Conservation (phyloP, 2,113 vertebrate species). For the Megalops atlanticus region DNA sequence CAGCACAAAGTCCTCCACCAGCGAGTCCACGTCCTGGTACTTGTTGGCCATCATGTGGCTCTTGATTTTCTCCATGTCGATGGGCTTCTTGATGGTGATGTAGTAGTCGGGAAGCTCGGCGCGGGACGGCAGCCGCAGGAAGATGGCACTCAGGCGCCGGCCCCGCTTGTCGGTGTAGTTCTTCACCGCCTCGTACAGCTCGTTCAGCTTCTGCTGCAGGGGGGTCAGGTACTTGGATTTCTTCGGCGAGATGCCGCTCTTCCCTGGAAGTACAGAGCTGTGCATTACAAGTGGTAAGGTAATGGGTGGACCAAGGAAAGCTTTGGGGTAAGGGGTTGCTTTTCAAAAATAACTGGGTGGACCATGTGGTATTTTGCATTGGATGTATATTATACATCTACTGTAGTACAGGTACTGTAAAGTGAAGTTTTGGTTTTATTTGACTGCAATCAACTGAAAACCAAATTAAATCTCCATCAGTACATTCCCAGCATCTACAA, state of each 20-base stretch:
- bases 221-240: slow-evolving; percentile 97
- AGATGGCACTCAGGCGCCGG: slow-evolving; percentile 96
- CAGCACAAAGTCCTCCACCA: slow-evolving; percentile 96
- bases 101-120: slow-evolving; percentile 98
- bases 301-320: not conserved
- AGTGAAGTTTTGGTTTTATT: not conserved
- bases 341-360: too few relatives aligned
- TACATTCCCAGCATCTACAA: not conserved
- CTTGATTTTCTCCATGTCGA: slow-evolving; percentile 98
- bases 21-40: slow-evolving; percentile 95
- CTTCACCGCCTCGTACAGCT: slow-evolving; percentile 96
- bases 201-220: slow-evolving; percentile 94
- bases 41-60: slow-evolving; percentile 98
- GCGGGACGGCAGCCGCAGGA: slow-evolving; percentile 92
- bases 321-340: too few relatives aligned
- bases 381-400: too few relatives aligned
- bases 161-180: slow-evolving; percentile 96
- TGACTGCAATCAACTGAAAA: not conserved
- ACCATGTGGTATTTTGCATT: too few relatives aligned
- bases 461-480: not conserved
- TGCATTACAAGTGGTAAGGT: not conserved
- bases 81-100: slow-evolving; percentile 93
- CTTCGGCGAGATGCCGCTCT: slow-evolving; percentile 92
- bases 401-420: too few relatives aligned
- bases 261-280: slow-evolving; percentile 73